Conservation (phyloP, 2,888 invertebrate species). For the Amblyjoppa proteus region DNA sequence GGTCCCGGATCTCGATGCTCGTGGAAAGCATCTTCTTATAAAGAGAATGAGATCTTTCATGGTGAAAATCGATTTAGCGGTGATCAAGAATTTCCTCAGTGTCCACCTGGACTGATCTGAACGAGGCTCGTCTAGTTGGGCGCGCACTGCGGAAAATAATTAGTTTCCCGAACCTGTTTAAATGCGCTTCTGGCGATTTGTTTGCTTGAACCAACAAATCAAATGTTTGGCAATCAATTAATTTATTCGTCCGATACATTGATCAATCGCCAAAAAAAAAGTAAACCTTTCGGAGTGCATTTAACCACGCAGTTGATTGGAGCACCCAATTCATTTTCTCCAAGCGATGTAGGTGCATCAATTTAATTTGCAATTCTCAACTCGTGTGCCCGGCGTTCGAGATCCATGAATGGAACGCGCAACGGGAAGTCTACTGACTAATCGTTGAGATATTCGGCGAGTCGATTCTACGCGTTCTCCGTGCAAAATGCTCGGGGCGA, state of each 20-base stretch:
- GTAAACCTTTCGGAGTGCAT: not conserved
- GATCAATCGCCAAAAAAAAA: not conserved
- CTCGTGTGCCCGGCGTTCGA: slow-evolving; percentile 1
- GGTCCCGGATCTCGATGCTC: slow-evolving; percentile 40
- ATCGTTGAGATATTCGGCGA: slow-evolving; percentile 56
- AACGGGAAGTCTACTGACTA: slow-evolving; percentile 26
- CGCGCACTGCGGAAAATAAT: too few species aligned
- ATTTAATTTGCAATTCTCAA: not conserved
- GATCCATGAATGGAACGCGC: slow-evolving; percentile 23
- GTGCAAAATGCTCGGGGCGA: slow-evolving; percentile 37
- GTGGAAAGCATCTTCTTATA: slow-evolving; percentile 48
- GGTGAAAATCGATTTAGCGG: slow-evolving; percentile 31
- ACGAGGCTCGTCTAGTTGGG: too few species aligned
- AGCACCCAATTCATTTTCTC: not conserved
- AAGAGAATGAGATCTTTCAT: slow-evolving; percentile 25
- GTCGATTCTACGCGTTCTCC: slow-evolving; percentile 31
- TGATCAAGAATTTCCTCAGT: slow-evolving; percentile 29
- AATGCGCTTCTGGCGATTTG: too few species aligned
- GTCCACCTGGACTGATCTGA: not conserved
- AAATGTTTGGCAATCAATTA: not conserved
- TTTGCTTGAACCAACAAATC: not conserved
- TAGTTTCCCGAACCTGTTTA: too few species aligned
- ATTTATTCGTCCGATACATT: not conserved
- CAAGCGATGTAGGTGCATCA: not conserved
- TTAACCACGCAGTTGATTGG: not conserved